Evolutionary conservation across 2,888 invertebrate species (phyloP), one percentile per base, ranked within the genome.

Genomic region (Sisyra terminalis): DNA sequence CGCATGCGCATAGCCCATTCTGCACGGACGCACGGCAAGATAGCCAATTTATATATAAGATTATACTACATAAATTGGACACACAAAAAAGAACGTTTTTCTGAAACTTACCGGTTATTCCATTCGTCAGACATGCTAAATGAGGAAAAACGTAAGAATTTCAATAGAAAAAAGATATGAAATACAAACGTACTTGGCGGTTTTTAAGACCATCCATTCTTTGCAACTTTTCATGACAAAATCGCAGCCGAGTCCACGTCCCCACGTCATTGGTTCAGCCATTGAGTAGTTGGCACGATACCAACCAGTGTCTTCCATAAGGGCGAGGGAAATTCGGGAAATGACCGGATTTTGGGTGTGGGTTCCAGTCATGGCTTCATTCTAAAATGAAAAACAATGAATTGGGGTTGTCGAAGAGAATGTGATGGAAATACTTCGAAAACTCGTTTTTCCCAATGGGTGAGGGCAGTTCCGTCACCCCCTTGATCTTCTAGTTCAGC

Each of bases 231-330:
- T 79, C 73, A 80, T 83, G 0, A 85, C 92, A 65, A 98, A 98
- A 54, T 80, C 75, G 63, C 98, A 98, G 36, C 98, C 98, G 8
- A 97, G 69, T 10, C 76, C 75, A 47, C 70, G 70, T 1, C 98
- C 98, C 97, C 97, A 98, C 46, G 80, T 74, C 42, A 97, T 69
- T 0, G 82, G 75, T 45, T 87, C 78, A 0, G 90, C 90, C 73
- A 84, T 82, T 1, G 73, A 69, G 57, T 94, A 96, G 62, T 93
- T 87, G 2, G 89, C 89, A 10, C 75, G 71, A 63, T 96, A 96
- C 94, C 92, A 97, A 46, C 97, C 97, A 0, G 94, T 94, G 58
- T 97, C 97, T 59, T 97, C 96, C 89, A 98, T 86, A 48, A 97
- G 65, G 0, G 97, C 97, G 48, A 98, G 69, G 0, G 96, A 94